Evolutionary conservation across 2,797 vertebrate genomes (phyloP).

Genomic region (Syndactyla subalaris): DNA sequence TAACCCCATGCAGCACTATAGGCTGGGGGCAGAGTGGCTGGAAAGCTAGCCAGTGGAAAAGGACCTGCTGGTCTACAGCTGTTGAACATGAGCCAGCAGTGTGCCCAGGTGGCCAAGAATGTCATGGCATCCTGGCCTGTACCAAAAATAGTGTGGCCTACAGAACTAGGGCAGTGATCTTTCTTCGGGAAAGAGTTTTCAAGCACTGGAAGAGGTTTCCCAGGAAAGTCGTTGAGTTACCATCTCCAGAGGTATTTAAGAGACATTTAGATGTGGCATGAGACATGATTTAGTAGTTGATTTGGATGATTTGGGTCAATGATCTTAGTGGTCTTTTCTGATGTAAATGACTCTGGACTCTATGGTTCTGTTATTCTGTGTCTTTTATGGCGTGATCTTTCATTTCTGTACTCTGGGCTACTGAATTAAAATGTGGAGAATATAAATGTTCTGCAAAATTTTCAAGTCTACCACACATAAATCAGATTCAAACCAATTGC

Average conservation of each 20-base stretch:
- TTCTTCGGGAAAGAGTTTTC: neutral
- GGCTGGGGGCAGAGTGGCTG: neutral
- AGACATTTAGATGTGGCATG: neutral
- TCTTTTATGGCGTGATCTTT: neutral
- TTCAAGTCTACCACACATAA: neutral
- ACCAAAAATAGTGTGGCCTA: neutral
- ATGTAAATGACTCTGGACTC: fast-evolving
- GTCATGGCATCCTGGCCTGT: neutral
- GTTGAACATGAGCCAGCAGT: fast-evolving
- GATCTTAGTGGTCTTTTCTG: too few relatives aligned
- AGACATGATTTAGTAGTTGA: neutral
- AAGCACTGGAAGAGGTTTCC: neutral
- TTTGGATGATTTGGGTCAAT: fast-evolving
- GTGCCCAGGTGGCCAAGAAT: neutral
- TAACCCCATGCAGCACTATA: neutral
- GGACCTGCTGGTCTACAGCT: neutral
- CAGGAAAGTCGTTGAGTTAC: neutral
- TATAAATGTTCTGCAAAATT: neutral
- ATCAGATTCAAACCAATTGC: neutral
- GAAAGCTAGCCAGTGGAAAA: neutral
- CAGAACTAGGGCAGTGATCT: neutral
- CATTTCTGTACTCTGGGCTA: neutral
- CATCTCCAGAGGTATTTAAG: neutral
- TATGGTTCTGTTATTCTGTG: neutral
- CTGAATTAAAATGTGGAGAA: neutral